A percentile compares a stretch with the other conserved stretches of the same genome.
These are phyloP conservation scores for Drosophila equinoxialis DNA, from an alignment of 1,140 invertebrate genomes.

Conservation along the genomic window DNA sequence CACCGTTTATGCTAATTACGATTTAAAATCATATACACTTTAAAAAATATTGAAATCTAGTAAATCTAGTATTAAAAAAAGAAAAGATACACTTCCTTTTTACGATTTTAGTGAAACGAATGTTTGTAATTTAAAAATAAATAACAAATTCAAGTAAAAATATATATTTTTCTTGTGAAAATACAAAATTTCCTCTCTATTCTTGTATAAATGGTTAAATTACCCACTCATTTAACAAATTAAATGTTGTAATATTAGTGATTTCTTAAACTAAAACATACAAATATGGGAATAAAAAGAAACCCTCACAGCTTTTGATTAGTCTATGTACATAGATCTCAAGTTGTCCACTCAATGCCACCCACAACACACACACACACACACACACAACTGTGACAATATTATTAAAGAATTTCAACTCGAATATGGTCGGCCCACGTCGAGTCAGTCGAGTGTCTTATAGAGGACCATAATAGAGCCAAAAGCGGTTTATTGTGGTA, in stretches of 20 bases:
- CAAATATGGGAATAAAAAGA: neutral
- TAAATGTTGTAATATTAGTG: too few relatives aligned
- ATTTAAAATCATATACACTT: too few relatives aligned
- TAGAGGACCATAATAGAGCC: constrained; percentile 15
- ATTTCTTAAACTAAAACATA: neutral
- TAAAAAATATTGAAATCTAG: too few relatives aligned
- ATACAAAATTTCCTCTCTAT: too few relatives aligned
- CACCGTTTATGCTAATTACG: too few relatives aligned
- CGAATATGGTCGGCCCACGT: constrained; percentile 21
- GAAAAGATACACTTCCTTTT: too few relatives aligned
- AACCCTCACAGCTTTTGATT: constrained; percentile 4
- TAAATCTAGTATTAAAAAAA: too few relatives aligned
- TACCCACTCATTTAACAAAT: too few relatives aligned
- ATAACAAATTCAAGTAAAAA: too few relatives aligned
- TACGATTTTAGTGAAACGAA: too few relatives aligned
- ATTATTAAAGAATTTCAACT: constrained; percentile 15
- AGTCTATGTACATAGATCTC: constrained; percentile 5
- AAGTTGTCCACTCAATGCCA: constrained; percentile 15
- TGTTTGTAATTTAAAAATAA: too few relatives aligned
- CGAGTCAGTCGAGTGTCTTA: constrained; percentile 20
- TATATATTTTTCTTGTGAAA: too few relatives aligned
- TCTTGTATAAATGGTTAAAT: neutral
- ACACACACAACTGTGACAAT: constrained; percentile 30
- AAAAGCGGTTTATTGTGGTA: constrained; percentile 14
- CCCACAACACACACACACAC: constrained; percentile 38